Percentiles rank a stretch among this genome's conserved stretches.
Conservation (phyloP, 2,888 invertebrate genomes). For the Lapara coniferarum region DNA sequence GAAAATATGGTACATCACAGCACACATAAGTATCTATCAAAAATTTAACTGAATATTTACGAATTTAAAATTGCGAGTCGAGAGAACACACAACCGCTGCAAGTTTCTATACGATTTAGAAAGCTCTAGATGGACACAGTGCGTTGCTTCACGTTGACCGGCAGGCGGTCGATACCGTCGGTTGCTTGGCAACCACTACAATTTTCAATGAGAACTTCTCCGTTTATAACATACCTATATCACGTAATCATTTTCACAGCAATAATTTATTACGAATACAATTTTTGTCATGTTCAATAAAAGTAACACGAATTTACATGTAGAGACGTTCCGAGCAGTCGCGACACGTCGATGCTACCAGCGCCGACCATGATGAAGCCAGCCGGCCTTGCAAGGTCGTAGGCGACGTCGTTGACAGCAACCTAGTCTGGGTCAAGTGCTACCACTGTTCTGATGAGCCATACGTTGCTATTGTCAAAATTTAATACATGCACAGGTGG, state of each 20-base stretch:
- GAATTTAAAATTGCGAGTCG: neutral
- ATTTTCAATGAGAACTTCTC: constrained; percentile 20
- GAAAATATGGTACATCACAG: neutral
- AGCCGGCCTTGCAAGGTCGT: constrained; percentile 62
- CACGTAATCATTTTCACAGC: neutral
- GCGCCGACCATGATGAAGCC: constrained; percentile 31
- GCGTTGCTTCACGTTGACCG: constrained; percentile 34
- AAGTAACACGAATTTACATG: neutral
- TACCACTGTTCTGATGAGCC: neutral
- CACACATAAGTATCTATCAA: neutral
- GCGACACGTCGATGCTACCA: constrained; percentile 19
- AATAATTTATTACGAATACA: neutral
- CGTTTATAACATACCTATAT: neutral
- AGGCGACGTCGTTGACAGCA: constrained; percentile 1
- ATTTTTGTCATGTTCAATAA: neutral
- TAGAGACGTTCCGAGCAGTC: neutral
- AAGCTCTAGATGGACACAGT: constrained; percentile 54
- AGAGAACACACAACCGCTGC: constrained; percentile 31
- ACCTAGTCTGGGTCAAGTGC: neutral
- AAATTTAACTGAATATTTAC: neutral
- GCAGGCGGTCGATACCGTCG: constrained; percentile 48
- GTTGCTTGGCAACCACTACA: constrained; percentile 65
- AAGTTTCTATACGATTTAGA: constrained; percentile 52
- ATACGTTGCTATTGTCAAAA: neutral
- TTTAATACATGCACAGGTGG: neutral